These are phyloP conservation scores for Incurvaria masculella DNA, from an alignment of 2,888 invertebrate genomes.

Conservation along the genomic window DNA sequence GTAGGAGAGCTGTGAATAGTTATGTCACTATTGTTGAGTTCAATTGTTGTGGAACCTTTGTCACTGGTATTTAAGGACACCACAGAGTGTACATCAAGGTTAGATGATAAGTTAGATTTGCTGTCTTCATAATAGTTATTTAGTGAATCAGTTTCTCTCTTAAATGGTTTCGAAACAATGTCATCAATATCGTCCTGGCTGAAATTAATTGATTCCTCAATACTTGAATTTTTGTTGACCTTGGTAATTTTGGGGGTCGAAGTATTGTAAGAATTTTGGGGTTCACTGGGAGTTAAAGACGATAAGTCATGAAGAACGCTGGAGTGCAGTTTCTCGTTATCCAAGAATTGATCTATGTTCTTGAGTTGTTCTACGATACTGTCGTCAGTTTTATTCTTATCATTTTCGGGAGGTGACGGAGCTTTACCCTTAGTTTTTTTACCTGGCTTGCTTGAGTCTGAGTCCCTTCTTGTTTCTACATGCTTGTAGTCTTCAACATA, in stretches of 20 bases:
- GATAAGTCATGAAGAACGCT: constrained; percentile 33
- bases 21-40: constrained; percentile 70
- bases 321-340: constrained; percentile 42
- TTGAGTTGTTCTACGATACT: constrained; percentile 44
- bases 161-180: constrained; percentile 48
- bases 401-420: constrained; percentile 62
- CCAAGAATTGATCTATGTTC: constrained; percentile 39
- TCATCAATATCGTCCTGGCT: constrained; percentile 54
- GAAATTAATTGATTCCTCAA: constrained; percentile 45
- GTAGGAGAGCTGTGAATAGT: constrained; percentile 69
- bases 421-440: constrained; percentile 72
- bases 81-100: constrained; percentile 42
- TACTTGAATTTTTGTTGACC: constrained; percentile 31
- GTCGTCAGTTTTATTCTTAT: constrained; percentile 48
- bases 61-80: constrained; percentile 47
- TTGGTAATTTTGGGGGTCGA: constrained; percentile 50
- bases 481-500: constrained; percentile 31
- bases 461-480: constrained; percentile 9
- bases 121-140: constrained; percentile 48
- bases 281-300: constrained; percentile 23
- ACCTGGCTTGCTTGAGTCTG: constrained; percentile 32
- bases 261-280: constrained; percentile 35
- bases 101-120: constrained; percentile 48
- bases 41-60: constrained; percentile 63
- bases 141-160: constrained; percentile 45